These are phyloP conservation scores for Pemphredon lugubris DNA, from an alignment of 2,888 invertebrate genomes.

Conservation along the genomic window DNA sequence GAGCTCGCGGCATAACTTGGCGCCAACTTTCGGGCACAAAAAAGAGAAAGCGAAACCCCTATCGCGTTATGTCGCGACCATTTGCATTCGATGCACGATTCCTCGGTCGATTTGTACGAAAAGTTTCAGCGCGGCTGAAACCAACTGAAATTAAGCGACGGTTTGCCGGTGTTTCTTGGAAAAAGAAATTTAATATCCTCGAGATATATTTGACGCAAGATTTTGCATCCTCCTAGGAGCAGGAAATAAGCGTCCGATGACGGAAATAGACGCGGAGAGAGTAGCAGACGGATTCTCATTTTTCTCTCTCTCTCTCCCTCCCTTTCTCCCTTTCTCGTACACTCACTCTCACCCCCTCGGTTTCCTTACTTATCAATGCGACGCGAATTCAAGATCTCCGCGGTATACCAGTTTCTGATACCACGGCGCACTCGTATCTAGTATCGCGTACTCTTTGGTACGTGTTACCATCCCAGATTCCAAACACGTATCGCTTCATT, in stretches of 20 bases:
- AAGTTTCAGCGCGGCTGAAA: constrained; percentile 53
- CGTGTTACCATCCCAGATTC: constrained; percentile 56
- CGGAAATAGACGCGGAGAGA: too few species aligned
- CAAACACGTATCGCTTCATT: constrained; percentile 68
- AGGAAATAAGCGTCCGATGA: too few species aligned
- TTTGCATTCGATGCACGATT: constrained; percentile 67
- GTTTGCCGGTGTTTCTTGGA: constrained; percentile 7
- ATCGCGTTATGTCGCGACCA: constrained; percentile 59
- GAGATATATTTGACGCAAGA: constrained; percentile 16
- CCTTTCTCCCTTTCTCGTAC: too few species aligned
- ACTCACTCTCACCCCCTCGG: too few species aligned
- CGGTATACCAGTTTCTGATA: constrained; percentile 15
- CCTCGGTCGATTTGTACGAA: constrained; percentile 62
- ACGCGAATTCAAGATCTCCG: not conserved
- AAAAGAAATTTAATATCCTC: constrained; percentile 45
- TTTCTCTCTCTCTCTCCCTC: too few species aligned
- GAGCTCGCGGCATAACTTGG: constrained; percentile 60
- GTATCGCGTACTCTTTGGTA: constrained; percentile 41
- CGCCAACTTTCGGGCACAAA: constrained; percentile 32
- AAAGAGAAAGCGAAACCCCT: constrained; percentile 40
- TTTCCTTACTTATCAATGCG: not conserved
- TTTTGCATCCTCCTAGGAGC: not conserved
- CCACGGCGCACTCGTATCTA: constrained; percentile 25
- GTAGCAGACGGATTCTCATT: too few species aligned
- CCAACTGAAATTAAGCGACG: constrained; percentile 48